Evolutionary conservation across 1,140 invertebrate genomes (phyloP), one percentile per base, ranked within the genome.

Genomic region (Melipona quadrifasciata): DNA sequence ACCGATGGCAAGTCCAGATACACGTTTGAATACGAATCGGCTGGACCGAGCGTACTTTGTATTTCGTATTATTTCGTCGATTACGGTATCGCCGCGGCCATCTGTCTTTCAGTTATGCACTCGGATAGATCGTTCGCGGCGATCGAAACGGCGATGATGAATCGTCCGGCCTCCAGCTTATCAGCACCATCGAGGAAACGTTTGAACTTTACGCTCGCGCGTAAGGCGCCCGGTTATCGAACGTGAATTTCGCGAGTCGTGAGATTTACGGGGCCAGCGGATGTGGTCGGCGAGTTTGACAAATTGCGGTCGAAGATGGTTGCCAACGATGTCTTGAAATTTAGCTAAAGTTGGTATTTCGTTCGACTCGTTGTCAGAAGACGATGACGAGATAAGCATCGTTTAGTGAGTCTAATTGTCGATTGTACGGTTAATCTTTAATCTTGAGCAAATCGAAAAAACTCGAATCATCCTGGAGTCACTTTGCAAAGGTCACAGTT

Each of bases 1-100:
- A 77, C 72, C 82, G 76, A 84, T 84, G 55, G 67, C 57, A 71
- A 84, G 70, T 79, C 57, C 82, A 84, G 82, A 84, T 84, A 31
- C 24, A 47, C 39, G 39, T 3, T 47, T 58, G 65, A 57, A 58
- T 65, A 39, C 53, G 64, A 77, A 68, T 58, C 81, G 64, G n/a
- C 2, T 19, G 61, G 31, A 16, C 27, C 75, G 47, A 51, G 72
- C 39, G 39, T 47, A 47, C 39, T 47, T 47, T 6, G 39, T 47
- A 47, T 47, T 47, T 47, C 39, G 39, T 47, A 6, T 47, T 78
- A 71, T 79, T 84, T 84, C 82, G 82, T 72, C 65, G 76, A 83
- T 78, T 67, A 34, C 31, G 17, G 71, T 73, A 53, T 67, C 53
- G 55, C 31, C 10, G 1, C 74, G 55, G 51, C 27, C 72, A 74